These are phyloP conservation scores for Spodoptera littoralis DNA, from an alignment of 2,888 invertebrate species.

Conservation along the genomic window DNA sequence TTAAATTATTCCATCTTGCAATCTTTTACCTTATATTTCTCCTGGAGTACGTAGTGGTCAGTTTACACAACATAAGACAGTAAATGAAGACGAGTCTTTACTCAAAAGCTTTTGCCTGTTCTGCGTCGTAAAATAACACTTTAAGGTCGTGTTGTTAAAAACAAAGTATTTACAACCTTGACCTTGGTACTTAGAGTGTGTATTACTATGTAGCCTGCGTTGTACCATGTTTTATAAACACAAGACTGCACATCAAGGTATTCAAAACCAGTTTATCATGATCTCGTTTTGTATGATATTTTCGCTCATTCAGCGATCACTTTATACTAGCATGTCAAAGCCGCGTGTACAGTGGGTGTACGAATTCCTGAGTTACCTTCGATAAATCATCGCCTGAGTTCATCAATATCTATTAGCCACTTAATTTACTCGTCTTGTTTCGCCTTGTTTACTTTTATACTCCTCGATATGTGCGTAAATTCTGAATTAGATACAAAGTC, in stretches of 20 bases:
- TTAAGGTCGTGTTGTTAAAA: conserved; percentile 4
- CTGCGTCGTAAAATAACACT: conserved; percentile 21
- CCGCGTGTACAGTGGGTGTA: too few species aligned
- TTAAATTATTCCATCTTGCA: too few species aligned
- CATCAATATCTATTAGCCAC: conserved; percentile 55
- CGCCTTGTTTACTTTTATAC: conserved; percentile 31
- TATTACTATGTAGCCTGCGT: not conserved
- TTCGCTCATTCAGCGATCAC: too few species aligned
- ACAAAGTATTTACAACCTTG: conserved; percentile 6
- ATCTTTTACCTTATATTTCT: too few species aligned
- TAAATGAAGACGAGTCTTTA: too few species aligned
- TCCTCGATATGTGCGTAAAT: too few species aligned
- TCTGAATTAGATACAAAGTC: too few species aligned
- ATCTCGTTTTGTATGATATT: too few species aligned
- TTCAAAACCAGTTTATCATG: too few species aligned
- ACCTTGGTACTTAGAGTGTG: not conserved
- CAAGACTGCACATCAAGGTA: not conserved
- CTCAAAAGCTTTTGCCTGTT: conserved; percentile 1
- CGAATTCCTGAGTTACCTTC: not conserved
- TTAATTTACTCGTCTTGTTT: conserved; percentile 43
- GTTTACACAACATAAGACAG: too few species aligned
- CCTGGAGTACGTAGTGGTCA: too few species aligned
- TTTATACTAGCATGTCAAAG: too few species aligned
- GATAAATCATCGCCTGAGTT: conserved; percentile 42
- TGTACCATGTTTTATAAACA: conserved; percentile 15